Evolutionary conservation across 2,113 vertebrate genomes (phyloP).

Genomic region (Narcine bancroftii): DNA sequence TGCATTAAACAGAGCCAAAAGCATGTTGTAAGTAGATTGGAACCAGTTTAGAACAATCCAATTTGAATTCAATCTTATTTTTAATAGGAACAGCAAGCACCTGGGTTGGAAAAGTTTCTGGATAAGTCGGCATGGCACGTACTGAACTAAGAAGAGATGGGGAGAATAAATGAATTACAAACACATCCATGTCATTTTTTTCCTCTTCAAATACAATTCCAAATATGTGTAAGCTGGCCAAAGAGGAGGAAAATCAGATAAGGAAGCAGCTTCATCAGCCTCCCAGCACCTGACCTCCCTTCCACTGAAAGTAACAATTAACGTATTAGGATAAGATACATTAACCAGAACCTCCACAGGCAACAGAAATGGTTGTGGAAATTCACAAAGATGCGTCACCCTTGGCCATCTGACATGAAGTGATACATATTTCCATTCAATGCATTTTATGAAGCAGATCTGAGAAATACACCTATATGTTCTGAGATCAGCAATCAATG

Average conservation of each 20-base stretch:
- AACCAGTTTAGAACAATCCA: slow-evolving; percentile 9
- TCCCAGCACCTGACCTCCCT: neutral
- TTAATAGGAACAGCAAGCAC: slow-evolving; percentile 9
- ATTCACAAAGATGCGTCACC: too few species aligned
- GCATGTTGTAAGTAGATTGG: neutral
- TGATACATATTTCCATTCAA: too few species aligned
- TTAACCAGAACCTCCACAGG: neutral
- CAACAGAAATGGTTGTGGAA: neutral
- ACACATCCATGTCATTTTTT: neutral
- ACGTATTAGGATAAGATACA: neutral
- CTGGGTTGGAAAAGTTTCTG: neutral
- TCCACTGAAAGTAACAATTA: neutral
- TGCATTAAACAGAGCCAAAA: slow-evolving; percentile 15
- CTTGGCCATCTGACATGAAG: too few species aligned
- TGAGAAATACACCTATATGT: too few species aligned
- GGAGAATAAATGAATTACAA: neutral
- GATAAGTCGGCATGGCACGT: neutral
- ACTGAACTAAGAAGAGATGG: neutral
- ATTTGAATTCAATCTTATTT: slow-evolving; percentile 14
- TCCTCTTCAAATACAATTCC: neutral
- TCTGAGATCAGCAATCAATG: too few species aligned
- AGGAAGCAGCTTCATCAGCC: neutral
- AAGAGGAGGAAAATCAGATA: neutral
- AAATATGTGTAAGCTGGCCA: neutral
- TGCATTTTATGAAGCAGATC: too few species aligned